Evolutionary conservation across 2,888 invertebrate genomes (phyloP), one percentile per base, ranked within the genome.

Genomic region (Tetragnatha montana): DNA sequence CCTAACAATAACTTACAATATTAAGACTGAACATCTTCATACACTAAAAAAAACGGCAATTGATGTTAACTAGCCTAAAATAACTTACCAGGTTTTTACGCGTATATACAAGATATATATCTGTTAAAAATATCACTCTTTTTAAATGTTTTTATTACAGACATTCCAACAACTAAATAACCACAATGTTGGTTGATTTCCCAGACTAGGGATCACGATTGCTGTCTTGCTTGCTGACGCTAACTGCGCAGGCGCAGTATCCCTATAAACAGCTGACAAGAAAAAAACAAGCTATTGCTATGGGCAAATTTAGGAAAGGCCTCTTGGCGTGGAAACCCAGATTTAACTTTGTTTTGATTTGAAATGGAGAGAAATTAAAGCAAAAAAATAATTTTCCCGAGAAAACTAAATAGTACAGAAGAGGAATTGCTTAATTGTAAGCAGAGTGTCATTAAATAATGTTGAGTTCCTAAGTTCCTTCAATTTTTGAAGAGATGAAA

Each of bases 261-360:
- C 74, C 79, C 83, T 69, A 78, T 88, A 88, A 88, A 88, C 88
- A 88, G 88, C 88, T 88, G 88, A 88, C 82, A 73, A 78, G 60
- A 82, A 88, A 79, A 79, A 71, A 50, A 51, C n/a, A 19, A 71
- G 49, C 19, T 71, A 21, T 71, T 47, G 19, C 50, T 73, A 17
- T 76, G 8, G 19, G 35, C 35, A 35, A 2, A 35, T 50, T 17
- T 76, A 17, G 17, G 19, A 50, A n/a, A 47, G 49, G n/a, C n/a
- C n/a, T n/a, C n/a, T n/a, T n/a, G 47, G n/a, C 17, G 47, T 75
- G 50, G 14, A 74, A 14, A 50, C 76, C 50, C 49, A 50, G 49
- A 50, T 76, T 76, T 74, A 60, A 60, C 14, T 8, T 60, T 60
- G 6, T 60, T 14, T 17, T 35, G 1, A 35, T 35, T 35, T 35